These are phyloP conservation scores for Lagria hirta DNA, from an alignment of 2,888 invertebrate genomes.

Conservation along the genomic window DNA sequence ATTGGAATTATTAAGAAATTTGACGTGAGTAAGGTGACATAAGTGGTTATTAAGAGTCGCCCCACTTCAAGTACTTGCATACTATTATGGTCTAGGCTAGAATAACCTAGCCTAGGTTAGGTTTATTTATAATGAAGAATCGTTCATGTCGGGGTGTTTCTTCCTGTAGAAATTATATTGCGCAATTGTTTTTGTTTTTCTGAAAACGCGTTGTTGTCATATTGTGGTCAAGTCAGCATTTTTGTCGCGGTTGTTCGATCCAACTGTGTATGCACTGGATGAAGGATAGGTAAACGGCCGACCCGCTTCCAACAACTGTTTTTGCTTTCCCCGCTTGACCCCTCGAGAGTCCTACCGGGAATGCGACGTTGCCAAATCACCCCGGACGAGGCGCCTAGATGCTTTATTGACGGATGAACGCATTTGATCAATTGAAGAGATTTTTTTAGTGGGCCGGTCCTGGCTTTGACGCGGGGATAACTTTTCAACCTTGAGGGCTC, in stretches of 20 bases:
- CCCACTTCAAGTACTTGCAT: too few species aligned
- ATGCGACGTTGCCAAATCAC: slow-evolving; percentile 27
- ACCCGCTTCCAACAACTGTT: slow-evolving; percentile 24
- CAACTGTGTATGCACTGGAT: slow-evolving; percentile 13
- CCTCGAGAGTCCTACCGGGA: slow-evolving; percentile 21
- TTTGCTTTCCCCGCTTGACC: slow-evolving; percentile 20
- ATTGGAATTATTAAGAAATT: too few species aligned
- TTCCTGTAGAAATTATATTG: too few species aligned
- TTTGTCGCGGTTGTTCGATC: slow-evolving; percentile 9
- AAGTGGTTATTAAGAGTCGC: too few species aligned
- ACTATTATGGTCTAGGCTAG: too few species aligned
- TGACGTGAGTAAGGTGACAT: too few species aligned
- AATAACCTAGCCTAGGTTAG: too few species aligned
- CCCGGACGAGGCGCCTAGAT: slow-evolving; percentile 25
- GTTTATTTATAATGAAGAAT: too few species aligned
- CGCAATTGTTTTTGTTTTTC: slow-evolving; percentile 21
- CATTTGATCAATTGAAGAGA: slow-evolving; percentile 27
- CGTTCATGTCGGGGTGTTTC: too few species aligned
- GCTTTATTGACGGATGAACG: slow-evolving; percentile 34
- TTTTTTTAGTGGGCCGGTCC: slow-evolving; percentile 22
- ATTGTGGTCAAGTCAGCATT: slow-evolving; percentile 3
- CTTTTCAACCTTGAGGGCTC: too few species aligned
- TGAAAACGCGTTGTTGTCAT: slow-evolving; percentile 11
- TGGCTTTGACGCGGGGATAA: slow-evolving; percentile 2
- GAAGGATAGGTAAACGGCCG: slow-evolving; percentile 24